Conservation (phyloP, 2,113 vertebrate genomes). For the Ctenomys sociabilis region DNA sequence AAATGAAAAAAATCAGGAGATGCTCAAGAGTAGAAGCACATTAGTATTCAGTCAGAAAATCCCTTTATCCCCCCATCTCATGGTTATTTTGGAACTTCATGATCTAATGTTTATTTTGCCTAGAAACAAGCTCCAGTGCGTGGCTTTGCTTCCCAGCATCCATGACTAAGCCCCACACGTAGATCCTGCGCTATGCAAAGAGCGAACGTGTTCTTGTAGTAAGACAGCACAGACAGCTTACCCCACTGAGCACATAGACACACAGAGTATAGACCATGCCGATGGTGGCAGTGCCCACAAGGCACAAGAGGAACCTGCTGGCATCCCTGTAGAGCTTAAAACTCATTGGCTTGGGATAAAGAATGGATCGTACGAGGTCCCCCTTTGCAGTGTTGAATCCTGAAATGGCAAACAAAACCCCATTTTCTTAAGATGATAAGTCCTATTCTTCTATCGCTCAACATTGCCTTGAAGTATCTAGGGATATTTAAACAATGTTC, state of each 20-base stretch:
- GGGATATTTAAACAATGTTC: neutral
- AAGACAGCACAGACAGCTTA: slow-evolving; percentile 73
- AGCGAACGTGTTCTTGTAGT: neutral
- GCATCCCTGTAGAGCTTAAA: slow-evolving; percentile 89
- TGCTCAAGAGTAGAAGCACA: neutral
- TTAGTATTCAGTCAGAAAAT: neutral
- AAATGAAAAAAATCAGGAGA: slow-evolving; percentile 8
- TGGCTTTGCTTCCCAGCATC: neutral
- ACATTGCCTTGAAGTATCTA: neutral
- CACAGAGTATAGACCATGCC: slow-evolving; percentile 89
- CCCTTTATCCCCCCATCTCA: neutral
- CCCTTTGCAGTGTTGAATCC: slow-evolving; percentile 91
- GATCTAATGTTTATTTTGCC: neutral
- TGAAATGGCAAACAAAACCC: slow-evolving; percentile 70
- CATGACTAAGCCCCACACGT: neutral
- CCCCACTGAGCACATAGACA: slow-evolving; percentile 85
- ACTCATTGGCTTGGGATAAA: slow-evolving; percentile 89
- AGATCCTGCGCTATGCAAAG: neutral
- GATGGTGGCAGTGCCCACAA: slow-evolving; percentile 83
- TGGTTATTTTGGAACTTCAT: neutral
- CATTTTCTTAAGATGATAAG: neutral
- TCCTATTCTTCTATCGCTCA: neutral
- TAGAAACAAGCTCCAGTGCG: neutral
- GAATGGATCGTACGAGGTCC: slow-evolving; percentile 89
- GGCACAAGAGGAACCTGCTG: slow-evolving; percentile 86